Conservation (phyloP, 2,113 vertebrate genomes). For the Rattus rattus region DNA sequence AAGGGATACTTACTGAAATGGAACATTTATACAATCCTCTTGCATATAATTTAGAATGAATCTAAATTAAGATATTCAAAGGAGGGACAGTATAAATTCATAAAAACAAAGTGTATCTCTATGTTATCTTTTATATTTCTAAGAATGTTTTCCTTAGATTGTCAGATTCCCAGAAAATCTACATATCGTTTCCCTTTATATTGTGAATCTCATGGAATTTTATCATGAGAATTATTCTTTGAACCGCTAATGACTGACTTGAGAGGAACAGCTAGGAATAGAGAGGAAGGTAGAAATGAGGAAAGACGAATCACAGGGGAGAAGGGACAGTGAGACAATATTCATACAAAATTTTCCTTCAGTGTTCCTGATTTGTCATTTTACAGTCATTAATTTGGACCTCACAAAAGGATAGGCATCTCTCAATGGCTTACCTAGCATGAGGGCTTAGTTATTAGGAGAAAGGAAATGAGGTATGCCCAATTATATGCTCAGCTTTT, state of each 20-base stretch:
- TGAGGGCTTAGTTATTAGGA: neutral
- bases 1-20: neutral
- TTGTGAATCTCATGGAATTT: neutral
- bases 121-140: slow-evolving; percentile 30
- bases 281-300: too few species aligned
- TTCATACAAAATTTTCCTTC: neutral
- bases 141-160: slow-evolving; percentile 14
- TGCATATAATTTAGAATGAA: neutral
- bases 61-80: slow-evolving; percentile 19
- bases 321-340: neutral
- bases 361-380: neutral
- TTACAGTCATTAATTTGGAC: neutral
- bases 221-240: slow-evolving; percentile 24
- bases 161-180: slow-evolving; percentile 21
- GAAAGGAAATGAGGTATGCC: neutral
- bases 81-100: neutral
- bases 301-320: neutral
- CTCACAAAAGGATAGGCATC: neutral
- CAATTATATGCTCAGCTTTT: neutral
- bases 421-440: neutral
- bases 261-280: neutral
- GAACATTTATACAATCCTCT: neutral
- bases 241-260: neutral
- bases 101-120: slow-evolving; percentile 32
- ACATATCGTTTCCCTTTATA: neutral